Conservation (phyloP, 2,888 invertebrate species). For the Stenolophus ochropezus region DNA sequence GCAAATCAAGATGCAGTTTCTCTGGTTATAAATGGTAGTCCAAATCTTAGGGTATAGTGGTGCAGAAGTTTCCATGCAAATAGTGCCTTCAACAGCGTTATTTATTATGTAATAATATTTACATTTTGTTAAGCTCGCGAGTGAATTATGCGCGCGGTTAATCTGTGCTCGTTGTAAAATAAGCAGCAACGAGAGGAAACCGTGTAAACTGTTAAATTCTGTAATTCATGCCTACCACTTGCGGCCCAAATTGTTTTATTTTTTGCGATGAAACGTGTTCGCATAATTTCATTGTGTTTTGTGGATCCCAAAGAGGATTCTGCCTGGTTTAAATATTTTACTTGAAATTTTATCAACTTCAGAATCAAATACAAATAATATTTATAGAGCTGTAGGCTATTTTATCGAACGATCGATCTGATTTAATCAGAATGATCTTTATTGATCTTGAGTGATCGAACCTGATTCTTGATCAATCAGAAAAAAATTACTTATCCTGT, state of each 20-base stretch:
- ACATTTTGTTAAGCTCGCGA: slow-evolving; percentile 49
- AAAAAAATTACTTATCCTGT: too few relatives aligned
- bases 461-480: too few relatives aligned
- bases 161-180: slow-evolving; percentile 43
- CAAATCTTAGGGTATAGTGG: neutral
- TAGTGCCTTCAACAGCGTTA: slow-evolving; percentile 36
- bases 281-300: slow-evolving; percentile 15
- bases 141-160: slow-evolving; percentile 48
- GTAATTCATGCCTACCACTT: slow-evolving; percentile 25
- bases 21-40: neutral
- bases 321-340: neutral
- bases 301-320: neutral
- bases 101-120: slow-evolving; percentile 53
- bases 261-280: neutral
- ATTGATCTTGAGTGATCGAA: too few relatives aligned
- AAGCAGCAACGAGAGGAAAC: slow-evolving; percentile 32
- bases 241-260: slow-evolving; percentile 13
- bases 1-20: neutral
- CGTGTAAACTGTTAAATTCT: slow-evolving; percentile 41
- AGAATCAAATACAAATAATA: too few relatives aligned
- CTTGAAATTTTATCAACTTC: neutral
- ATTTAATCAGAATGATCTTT: too few relatives aligned
- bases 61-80: slow-evolving; percentile 37
- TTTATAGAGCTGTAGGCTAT: too few relatives aligned
- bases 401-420: too few relatives aligned